Conservation (phyloP, 2,797 vertebrate species). For the Lateolabrax maculatus region DNA sequence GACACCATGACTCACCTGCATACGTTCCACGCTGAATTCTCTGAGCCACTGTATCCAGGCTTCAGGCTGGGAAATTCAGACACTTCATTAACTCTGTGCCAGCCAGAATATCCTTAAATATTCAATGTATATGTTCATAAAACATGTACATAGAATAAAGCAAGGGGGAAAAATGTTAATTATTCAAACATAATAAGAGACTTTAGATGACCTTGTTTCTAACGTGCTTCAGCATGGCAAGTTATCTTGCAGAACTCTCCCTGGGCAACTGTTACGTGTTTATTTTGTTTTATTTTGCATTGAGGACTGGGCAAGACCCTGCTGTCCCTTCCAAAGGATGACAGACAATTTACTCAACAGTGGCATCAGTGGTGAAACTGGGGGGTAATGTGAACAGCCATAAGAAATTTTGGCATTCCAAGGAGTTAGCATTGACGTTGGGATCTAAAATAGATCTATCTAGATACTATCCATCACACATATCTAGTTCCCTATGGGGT, state of each 20-base stretch:
- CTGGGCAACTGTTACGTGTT: too few species aligned
- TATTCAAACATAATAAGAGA: background rate
- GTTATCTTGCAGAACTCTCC: background rate
- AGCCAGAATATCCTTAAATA: slow-evolving; percentile 3
- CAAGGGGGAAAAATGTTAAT: background rate
- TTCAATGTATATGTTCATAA: background rate
- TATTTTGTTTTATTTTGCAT: background rate
- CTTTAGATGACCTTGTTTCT: background rate
- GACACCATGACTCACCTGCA: slow-evolving; percentile 49
- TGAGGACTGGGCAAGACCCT: too few species aligned
- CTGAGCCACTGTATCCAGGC: slow-evolving; percentile 47
- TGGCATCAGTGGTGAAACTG: too few species aligned
- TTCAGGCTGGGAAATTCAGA: slow-evolving; percentile 9
- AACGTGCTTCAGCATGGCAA: too few species aligned
- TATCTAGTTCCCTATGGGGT: too few species aligned
- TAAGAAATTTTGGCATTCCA: too few species aligned
- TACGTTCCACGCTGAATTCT: slow-evolving; percentile 29
- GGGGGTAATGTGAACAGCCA: too few species aligned
- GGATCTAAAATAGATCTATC: too few species aligned
- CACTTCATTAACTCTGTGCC: slow-evolving; percentile 10
- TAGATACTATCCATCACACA: too few species aligned
- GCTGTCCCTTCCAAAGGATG: too few species aligned
- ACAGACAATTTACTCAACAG: too few species aligned
- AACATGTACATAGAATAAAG: background rate
- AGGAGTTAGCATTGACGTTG: too few species aligned